These are phyloP conservation scores for Diplazon laetatorius DNA, from an alignment of 2,888 invertebrate species.

Conservation along the genomic window DNA sequence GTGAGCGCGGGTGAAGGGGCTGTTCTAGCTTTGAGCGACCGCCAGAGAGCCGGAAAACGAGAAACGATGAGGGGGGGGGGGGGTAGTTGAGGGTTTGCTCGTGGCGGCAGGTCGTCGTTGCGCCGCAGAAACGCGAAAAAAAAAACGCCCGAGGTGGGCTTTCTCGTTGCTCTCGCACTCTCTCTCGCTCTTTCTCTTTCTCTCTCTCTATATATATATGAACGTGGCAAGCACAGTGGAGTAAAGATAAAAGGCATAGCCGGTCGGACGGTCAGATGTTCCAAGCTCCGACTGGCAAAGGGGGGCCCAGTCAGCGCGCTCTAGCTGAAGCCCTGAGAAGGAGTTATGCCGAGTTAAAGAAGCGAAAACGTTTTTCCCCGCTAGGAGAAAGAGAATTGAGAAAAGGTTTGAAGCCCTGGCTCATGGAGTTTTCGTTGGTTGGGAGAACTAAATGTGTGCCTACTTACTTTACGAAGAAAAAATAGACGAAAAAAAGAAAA, in stretches of 20 bases:
- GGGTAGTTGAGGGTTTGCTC: slow-evolving; percentile 42
- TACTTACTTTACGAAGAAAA: slow-evolving; percentile 23
- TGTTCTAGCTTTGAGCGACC: slow-evolving; percentile 57
- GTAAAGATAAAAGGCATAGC: slow-evolving; percentile 62
- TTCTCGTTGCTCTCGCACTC: no score
- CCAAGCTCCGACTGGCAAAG: slow-evolving; percentile 53
- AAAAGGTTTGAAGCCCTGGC: slow-evolving; percentile 22
- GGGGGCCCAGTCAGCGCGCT: slow-evolving; percentile 46
- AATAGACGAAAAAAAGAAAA: background rate
- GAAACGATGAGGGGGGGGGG: slow-evolving; percentile 32
- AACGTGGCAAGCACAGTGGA: slow-evolving; percentile 14
- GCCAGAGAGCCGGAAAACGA: slow-evolving; percentile 40
- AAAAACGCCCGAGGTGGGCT: slow-evolving; percentile 42
- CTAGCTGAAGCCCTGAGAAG: slow-evolving; percentile 45
- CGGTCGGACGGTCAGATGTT: slow-evolving; percentile 62
- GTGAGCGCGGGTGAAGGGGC: slow-evolving; percentile 46
- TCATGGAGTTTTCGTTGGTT: slow-evolving; percentile 48
- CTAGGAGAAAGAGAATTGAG: slow-evolving; percentile 44
- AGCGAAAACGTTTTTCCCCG: slow-evolving; percentile 49
- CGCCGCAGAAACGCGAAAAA: slow-evolving; percentile 52
- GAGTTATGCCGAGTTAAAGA: slow-evolving; percentile 58
- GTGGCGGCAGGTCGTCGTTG: slow-evolving; percentile 38
- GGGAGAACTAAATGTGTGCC: slow-evolving; percentile 32
- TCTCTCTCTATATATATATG: slow-evolving; percentile 23
- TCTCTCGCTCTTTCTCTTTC: no score